These are phyloP conservation scores for Acleris emargana DNA, from an alignment of 2,888 invertebrate genomes.

Conservation along the genomic window DNA sequence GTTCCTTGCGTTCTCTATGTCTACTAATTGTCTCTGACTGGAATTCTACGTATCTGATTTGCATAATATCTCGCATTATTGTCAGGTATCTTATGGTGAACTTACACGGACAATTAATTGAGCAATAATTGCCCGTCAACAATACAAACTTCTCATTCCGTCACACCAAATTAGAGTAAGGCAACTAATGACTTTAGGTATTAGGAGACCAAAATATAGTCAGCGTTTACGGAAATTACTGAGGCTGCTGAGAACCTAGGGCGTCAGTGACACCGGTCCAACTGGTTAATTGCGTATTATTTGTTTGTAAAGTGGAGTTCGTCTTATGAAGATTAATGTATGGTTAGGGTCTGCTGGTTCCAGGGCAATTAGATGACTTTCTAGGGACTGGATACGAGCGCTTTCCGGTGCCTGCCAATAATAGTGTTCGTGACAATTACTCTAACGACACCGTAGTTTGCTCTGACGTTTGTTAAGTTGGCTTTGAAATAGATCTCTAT, in stretches of 20 bases:
- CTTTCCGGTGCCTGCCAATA: slow-evolving; percentile 18
- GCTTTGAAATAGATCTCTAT: neutral
- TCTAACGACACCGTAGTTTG: slow-evolving; percentile 4
- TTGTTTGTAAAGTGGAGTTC: slow-evolving; percentile 53
- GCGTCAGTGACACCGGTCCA: slow-evolving; percentile 52
- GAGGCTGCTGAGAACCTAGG: slow-evolving; percentile 48
- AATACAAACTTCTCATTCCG: no score
- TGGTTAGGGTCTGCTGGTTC: slow-evolving; percentile 55
- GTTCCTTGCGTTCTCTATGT: no score
- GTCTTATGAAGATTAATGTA: slow-evolving; percentile 60
- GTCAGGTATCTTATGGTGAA: neutral
- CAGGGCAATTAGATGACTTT: slow-evolving; percentile 45
- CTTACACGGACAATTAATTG: no score
- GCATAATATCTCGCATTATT: neutral
- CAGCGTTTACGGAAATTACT: slow-evolving; percentile 40
- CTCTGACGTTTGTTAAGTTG: neutral
- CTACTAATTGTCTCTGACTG: no score
- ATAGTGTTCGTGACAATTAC: slow-evolving; percentile 3
- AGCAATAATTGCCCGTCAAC: no score
- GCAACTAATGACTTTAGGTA: neutral
- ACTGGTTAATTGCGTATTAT: slow-evolving; percentile 62
- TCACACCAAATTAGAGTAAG: no score
- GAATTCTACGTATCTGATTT: no score
- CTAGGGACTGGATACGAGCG: slow-evolving; percentile 28
- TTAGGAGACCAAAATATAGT: slow-evolving; percentile 18